phyloP scores from a whole-genome alignment of 2,888 invertebrate genomes.

The Pyralis farinalis region DNA sequence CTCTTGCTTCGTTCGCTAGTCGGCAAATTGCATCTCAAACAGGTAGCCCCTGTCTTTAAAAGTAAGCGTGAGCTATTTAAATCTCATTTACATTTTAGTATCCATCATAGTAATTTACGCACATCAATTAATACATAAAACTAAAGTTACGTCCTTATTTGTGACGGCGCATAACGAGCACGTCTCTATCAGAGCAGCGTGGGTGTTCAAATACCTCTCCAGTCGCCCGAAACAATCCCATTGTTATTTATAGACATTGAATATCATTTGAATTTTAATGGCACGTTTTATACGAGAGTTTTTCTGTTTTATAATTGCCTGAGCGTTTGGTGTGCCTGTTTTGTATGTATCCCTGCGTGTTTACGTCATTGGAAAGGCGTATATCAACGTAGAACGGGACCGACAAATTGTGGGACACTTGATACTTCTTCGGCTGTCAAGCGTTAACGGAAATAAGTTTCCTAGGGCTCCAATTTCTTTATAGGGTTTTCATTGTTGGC shows the following conservation, averaged over 20 bases:
- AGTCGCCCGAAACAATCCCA: conserved; percentile 17
- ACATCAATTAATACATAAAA: too few species aligned
- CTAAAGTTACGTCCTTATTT: too few species aligned
- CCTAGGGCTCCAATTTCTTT: too few species aligned
- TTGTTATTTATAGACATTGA: conserved; percentile 15
- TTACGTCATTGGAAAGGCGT: neutral
- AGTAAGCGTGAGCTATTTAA: too few species aligned
- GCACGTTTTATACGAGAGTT: conserved; percentile 14
- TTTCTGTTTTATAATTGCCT: conserved; percentile 16
- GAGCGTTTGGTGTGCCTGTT: conserved; percentile 4
- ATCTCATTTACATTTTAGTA: too few species aligned
- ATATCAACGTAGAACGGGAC: neutral
- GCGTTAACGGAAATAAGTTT: too few species aligned
- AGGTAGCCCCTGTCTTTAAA: too few species aligned
- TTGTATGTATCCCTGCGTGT: conserved; percentile 6
- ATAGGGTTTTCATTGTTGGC: too few species aligned
- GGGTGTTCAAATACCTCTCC: conserved; percentile 10
- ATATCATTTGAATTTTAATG: conserved; percentile 23
- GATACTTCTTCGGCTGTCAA: neutral
- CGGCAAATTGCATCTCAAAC: too few species aligned
- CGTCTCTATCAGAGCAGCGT: conserved; percentile 17
- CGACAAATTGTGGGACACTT: neutral
- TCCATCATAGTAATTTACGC: too few species aligned
- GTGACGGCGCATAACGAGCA: neutral
- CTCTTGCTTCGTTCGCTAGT: too few species aligned